Conservation (phyloP, 2,797 vertebrate genomes). For the Labeo calbasu region DNA sequence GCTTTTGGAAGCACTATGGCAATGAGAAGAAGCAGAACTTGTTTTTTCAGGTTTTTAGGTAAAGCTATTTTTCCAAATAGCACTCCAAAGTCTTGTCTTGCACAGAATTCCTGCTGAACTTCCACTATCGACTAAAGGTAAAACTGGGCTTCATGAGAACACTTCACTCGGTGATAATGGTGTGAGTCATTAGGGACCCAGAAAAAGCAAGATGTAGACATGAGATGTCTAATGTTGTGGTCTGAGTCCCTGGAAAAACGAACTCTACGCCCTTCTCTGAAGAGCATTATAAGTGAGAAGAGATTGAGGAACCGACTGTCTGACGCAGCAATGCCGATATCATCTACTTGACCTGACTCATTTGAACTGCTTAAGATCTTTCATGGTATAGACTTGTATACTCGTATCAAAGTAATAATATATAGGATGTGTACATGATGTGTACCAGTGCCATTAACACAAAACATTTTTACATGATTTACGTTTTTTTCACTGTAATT, state of each 20-base stretch:
- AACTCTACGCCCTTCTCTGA: slow-evolving; percentile 21
- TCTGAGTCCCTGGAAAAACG: neutral
- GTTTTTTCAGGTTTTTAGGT: neutral
- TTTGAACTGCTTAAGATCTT: neutral
- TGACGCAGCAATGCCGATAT: neutral
- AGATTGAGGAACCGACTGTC: slow-evolving; percentile 17
- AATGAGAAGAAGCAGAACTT: neutral
- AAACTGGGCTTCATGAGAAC: neutral
- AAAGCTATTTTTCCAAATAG: neutral
- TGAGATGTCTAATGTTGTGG: neutral
- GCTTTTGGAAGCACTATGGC: neutral
- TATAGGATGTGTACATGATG: neutral
- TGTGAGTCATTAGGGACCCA: slow-evolving; percentile 5
- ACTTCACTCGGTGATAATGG: neutral
- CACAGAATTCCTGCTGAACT: neutral
- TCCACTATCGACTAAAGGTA: neutral
- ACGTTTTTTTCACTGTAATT: neutral
- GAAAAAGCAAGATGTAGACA: slow-evolving; percentile 1
- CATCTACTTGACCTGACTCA: neutral
- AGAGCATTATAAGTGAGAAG: neutral
- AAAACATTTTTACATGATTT: no score
- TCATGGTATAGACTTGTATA: neutral
- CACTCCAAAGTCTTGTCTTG: neutral
- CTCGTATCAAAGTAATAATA: neutral
- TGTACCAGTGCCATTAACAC: neutral